Evolutionary conservation across 2,888 invertebrate species (phyloP), one percentile per base, ranked within the genome.

Genomic region (Tachina lurida): DNA sequence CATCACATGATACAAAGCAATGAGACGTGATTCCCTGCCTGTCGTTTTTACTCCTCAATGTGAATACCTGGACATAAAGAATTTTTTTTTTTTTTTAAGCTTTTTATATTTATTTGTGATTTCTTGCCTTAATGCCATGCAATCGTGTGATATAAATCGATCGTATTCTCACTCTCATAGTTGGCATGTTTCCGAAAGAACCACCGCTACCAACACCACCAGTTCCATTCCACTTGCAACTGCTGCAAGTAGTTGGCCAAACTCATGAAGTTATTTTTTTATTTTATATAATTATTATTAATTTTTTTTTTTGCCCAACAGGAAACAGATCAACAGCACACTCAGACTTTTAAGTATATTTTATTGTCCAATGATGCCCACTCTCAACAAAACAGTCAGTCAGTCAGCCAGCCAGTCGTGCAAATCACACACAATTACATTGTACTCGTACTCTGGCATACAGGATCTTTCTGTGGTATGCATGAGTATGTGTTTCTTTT

Each of bases 141-240:
- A 84, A 73, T 86, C 87, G 87, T 87, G 87, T 87, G 87, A 87
- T 87, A 87, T 87, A 87, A 83, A 84, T 86, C 86, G 87, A 87
- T 86, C 87, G 78, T 86, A 84, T 87, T 84, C 87, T 82, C 84
- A 77, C 86, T 86, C 86, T 86, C 83, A 71, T 73, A 67, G 70
- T 63, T 79, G 76, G 83, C 52, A 80, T 86, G 49, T 79, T 67
- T 62, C 15, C n/a, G 60, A 73, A 80, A 49, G 76, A 86, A 76
- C 76, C 79, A 83, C 78, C 22, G 74, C 67, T 45, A 68, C 74
- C 62, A 54, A 19, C 65, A 56, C 65, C 65, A 71, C n/a, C 41
- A 41, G 39, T 15, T 19, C 22, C 47, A 68, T 67, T 31, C 49
- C 41, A 49, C 17, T 62, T 73, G 10, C 70, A 31, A 67, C 41